phyloP scores from a whole-genome alignment of 2,113 vertebrate genomes.

The Cacatua alba region DNA sequence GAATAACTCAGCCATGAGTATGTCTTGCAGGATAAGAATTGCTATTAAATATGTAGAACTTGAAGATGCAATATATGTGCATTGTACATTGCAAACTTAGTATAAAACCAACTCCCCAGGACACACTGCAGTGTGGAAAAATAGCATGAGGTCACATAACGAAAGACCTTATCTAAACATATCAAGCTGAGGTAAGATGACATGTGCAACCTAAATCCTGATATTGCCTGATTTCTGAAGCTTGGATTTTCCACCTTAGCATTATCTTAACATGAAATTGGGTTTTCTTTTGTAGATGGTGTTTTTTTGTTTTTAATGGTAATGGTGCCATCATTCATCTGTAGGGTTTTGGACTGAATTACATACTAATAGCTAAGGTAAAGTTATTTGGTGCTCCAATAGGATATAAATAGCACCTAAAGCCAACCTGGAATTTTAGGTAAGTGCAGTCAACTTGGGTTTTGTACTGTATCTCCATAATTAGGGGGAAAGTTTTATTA shows the following conservation, averaged over 20 bases:
- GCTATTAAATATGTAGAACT: conserved; percentile 49
- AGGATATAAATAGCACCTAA: not conserved
- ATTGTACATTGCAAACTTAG: not conserved
- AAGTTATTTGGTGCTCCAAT: not conserved
- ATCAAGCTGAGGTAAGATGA: not conserved
- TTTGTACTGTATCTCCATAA: not conserved
- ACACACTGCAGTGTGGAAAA: fast-evolving
- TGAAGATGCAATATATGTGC: not conserved
- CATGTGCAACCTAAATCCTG: not conserved
- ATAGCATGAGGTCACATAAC: not conserved
- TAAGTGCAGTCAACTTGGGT: not conserved
- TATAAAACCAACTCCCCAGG: not conserved
- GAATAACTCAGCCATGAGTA: conserved; percentile 71
- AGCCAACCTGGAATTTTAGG: not conserved
- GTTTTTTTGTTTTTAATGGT: not conserved
- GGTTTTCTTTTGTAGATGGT: not conserved
- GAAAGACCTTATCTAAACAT: not conserved
- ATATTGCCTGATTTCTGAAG: not conserved
- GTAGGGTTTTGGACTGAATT: not conserved
- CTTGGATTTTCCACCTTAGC: not conserved
- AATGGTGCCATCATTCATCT: not conserved
- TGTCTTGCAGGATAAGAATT: conserved; percentile 59
- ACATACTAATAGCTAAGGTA: not conserved
- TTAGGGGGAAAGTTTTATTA: not conserved
- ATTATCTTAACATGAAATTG: not conserved